Evolutionary conservation across 1,140 invertebrate species (phyloP).

Genomic region (Propsilocerus akamusi): DNA sequence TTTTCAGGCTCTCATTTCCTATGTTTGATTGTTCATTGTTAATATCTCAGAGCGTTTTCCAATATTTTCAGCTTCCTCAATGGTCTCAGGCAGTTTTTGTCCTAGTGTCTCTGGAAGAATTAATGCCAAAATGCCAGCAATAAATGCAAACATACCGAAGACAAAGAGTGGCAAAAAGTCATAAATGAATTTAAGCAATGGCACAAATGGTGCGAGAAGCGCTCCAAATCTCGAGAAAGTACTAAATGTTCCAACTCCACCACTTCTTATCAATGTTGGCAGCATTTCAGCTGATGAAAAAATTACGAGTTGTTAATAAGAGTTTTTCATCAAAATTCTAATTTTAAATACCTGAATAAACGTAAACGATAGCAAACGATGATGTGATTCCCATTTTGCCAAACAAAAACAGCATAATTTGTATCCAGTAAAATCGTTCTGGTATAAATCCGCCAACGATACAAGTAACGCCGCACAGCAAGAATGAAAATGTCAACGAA

Average conservation of each 20-base stretch:
- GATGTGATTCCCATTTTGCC: conserved; percentile 43
- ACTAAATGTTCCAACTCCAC: conserved; percentile 35
- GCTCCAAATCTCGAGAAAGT: conserved; percentile 37
- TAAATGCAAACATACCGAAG: conserved; percentile 37
- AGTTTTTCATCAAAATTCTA: neutral
- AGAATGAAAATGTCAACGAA: conserved; percentile 28
- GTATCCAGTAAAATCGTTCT: conserved; percentile 24
- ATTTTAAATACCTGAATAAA: conserved; percentile 32
- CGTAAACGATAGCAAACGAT: conserved; percentile 37
- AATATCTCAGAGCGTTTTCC: too few relatives aligned
- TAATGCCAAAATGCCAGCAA: conserved; percentile 35
- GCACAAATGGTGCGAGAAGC: conserved; percentile 39
- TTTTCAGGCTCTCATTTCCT: too few relatives aligned
- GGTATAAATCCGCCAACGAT: conserved; percentile 18
- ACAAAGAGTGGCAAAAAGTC: conserved; percentile 35
- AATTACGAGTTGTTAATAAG: neutral
- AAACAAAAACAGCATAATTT: conserved; percentile 33
- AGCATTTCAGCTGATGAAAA: conserved; percentile 31
- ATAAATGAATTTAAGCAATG: conserved; percentile 9
- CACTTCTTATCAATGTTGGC: conserved; percentile 33
- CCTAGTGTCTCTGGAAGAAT: conserved; percentile 49
- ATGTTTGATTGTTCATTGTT: too few relatives aligned
- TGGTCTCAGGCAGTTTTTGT: conserved; percentile 43
- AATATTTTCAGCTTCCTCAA: conserved; percentile 44
- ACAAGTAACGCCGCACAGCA: conserved; percentile 34